Evolutionary conservation across 2,888 invertebrate genomes (phyloP), one percentile per base, ranked within the genome.

Genomic region (Eristalis intricaria): DNA sequence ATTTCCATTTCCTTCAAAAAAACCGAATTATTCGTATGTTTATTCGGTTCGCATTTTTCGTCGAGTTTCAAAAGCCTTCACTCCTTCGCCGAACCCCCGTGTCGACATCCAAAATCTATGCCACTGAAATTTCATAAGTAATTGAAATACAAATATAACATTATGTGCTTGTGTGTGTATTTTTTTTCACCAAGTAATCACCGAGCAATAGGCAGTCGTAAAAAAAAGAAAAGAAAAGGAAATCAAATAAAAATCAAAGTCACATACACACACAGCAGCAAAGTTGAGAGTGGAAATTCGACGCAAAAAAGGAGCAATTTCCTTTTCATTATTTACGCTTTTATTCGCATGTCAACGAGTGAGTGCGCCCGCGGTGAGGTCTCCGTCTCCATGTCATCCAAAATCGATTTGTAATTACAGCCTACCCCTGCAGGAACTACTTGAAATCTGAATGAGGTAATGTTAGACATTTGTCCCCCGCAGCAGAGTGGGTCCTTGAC

Each of bases 91-190:
- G 23, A 5, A 29, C 38, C 26, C 40, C 32, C 15, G 29, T 50
- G 65, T 4, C 65, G 50, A 23, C 63, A 66, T n/a, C 32, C 65
- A 22, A 58, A 60, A 69, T 60, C 22, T 43, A 38, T 23, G 63
- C 43, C 35, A 50, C 23, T 56, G 60, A 64, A 80, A 70, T 69
- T 40, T 58, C 63, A 50, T 64, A 84, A 84, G 80, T 84, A 84
- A 84, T 80, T 84, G 80, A 84, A 82, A 80, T 71, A 78, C 64
- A 71, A 70, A 64, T 65, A 78, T 40, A 84, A 75, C 40, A 79
- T 70, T 58, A 61, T 70, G 70, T 84, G 75, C 50, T 43, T 50
- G 50, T 68, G 64, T 50, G 50, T 68, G 64, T 50, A 13, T 64
- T 5, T 61, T n/a, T 11, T 32, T 32, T 32, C 5, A 8, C 32